Percentiles rank a stretch among this genome's conserved stretches.
Evolutionary conservation across 1,140 invertebrate genomes (phyloP).

Genomic region (Pachypsylla venusta): DNA sequence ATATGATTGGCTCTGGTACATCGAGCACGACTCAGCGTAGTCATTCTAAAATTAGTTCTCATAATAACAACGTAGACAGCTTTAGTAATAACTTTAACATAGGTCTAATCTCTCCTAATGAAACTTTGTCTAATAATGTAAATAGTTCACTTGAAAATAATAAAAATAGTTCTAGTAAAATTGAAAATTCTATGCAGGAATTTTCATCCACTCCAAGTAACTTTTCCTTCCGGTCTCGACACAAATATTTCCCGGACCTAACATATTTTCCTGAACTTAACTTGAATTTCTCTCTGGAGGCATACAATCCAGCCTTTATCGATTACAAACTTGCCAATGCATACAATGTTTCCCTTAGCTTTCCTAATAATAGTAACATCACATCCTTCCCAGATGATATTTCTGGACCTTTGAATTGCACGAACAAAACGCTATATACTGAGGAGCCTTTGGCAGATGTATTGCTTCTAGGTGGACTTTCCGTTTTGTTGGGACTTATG

Average conservation of each 20-base stretch:
- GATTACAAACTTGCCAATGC: background rate
- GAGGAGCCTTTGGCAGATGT: background rate
- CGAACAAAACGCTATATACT: background rate
- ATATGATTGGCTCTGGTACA: background rate
- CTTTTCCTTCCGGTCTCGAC: too few relatives aligned
- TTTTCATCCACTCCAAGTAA: too few relatives aligned
- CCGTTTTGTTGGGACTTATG: constrained; percentile 23
- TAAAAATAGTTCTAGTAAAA: too few relatives aligned
- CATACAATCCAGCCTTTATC: background rate
- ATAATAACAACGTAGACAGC: too few relatives aligned
- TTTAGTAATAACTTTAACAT: too few relatives aligned
- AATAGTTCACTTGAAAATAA: too few relatives aligned
- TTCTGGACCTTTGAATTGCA: background rate
- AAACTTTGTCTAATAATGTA: too few relatives aligned
- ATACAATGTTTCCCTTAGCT: background rate
- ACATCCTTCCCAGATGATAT: background rate
- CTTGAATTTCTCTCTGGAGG: background rate
- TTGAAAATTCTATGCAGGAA: too few relatives aligned
- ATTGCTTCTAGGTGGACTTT: constrained; percentile 20
- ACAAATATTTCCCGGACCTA: too few relatives aligned
- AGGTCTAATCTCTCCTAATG: too few relatives aligned
- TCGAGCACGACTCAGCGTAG: background rate
- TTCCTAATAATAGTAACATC: too few relatives aligned
- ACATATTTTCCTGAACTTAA: background rate
- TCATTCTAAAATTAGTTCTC: background rate